A percentile compares a stretch with the other conserved stretches of the same genome.
Conservation (phyloP, 2,113 vertebrate species). For the Alexandromys fortis region DNA sequence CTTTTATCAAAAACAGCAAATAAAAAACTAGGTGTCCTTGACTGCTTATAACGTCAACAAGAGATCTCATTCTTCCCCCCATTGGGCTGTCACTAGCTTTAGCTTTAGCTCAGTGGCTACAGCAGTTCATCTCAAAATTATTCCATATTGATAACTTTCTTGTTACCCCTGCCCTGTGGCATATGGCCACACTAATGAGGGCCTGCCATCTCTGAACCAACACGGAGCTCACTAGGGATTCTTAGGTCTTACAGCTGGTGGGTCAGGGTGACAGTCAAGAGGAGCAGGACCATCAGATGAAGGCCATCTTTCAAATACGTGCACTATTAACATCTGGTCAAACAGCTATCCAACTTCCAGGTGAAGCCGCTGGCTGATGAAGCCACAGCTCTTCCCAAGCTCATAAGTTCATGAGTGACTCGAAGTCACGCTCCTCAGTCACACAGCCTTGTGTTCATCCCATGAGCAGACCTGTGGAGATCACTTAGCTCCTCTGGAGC, state of each 20-base stretch:
- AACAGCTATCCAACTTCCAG: neutral
- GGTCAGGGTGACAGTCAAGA: neutral
- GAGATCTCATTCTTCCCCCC: neutral
- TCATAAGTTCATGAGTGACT: neutral
- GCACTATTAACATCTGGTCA: neutral
- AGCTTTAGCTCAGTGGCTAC: neutral
- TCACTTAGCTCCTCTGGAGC: neutral
- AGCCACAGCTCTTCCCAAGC: neutral
- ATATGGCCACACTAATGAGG: neutral
- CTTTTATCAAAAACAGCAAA: neutral
- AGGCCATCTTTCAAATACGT: neutral
- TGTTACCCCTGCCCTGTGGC: neutral
- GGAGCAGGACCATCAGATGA: neutral
- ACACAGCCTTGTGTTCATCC: neutral
- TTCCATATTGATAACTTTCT: neutral
- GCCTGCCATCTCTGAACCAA: neutral
- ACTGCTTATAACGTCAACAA: neutral
- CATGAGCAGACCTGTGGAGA: neutral
- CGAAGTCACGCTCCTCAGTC: neutral
- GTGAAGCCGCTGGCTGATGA: neutral
- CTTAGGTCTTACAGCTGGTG: neutral
- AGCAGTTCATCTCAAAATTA: conserved; percentile 16
- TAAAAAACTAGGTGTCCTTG: neutral
- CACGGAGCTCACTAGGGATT: neutral
- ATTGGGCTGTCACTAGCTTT: neutral